Conservation (phyloP, 2,113 vertebrate genomes). For the Tachuris rubrigastra region DNA sequence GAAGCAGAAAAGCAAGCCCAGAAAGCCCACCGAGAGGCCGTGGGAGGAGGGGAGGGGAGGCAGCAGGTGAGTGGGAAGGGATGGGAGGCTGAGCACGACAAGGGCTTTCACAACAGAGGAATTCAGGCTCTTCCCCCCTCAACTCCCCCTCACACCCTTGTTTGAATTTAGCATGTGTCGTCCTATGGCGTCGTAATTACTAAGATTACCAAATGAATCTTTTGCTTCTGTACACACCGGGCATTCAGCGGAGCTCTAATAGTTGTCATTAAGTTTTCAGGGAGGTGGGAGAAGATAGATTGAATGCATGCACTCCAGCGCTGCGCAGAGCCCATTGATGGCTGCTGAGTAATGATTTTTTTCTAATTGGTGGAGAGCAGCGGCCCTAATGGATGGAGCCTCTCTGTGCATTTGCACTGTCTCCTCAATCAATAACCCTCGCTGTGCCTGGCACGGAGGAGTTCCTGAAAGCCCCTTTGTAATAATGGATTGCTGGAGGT, state of each 20-base stretch:
- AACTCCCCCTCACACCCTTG: neutral
- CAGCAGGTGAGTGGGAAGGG: slow-evolving; percentile 17
- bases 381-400: slow-evolving; percentile 83
- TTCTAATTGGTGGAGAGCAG: slow-evolving; percentile 85
- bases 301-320: slow-evolving; percentile 73
- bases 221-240: slow-evolving; percentile 79
- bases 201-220: slow-evolving; percentile 80
- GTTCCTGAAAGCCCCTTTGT: slow-evolving; percentile 81
- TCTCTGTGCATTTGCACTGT: slow-evolving; percentile 78
- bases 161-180: slow-evolving; percentile 68
- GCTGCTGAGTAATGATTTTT: slow-evolving; percentile 86
- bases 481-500: slow-evolving; percentile 76
- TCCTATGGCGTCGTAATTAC: slow-evolving; percentile 76
- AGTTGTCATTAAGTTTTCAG: slow-evolving; percentile 83
- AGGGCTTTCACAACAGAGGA: slow-evolving; percentile 33
- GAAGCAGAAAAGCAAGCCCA: neutral
- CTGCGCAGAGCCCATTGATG: slow-evolving; percentile 77
- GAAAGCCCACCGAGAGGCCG: neutral
- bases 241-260: slow-evolving; percentile 82
- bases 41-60: neutral
- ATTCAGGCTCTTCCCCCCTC: neutral
- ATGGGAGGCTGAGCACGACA: neutral
- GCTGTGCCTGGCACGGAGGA: slow-evolving; percentile 73
- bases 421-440: slow-evolving; percentile 83
- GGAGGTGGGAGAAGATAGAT: slow-evolving; percentile 72